A percentile compares a stretch with the other conserved stretches of the same genome.
These are phyloP conservation scores for Lindbergichthys nudifrons DNA, from an alignment of 2,797 vertebrate genomes.

Conservation along the genomic window DNA sequence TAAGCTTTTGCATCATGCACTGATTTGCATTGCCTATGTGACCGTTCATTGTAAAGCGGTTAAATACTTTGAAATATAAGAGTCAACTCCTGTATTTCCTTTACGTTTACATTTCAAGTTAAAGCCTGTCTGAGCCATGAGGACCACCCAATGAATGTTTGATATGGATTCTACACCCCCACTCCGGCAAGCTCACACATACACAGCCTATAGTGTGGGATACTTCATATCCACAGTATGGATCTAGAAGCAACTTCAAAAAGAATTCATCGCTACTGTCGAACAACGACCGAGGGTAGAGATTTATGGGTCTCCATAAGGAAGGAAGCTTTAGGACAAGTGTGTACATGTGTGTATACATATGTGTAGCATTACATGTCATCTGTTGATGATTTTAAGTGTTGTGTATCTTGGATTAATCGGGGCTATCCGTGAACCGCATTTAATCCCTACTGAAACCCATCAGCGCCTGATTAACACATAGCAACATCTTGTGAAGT, in stretches of 20 bases:
- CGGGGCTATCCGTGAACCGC: conserved; percentile 56
- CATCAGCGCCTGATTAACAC: neutral
- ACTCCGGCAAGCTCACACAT: neutral
- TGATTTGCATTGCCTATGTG: neutral
- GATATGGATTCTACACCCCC: conserved; percentile 21
- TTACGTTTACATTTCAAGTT: conserved; percentile 21
- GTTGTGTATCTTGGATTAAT: conserved; percentile 58
- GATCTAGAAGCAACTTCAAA: conserved; percentile 35
- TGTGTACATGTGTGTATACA: conserved; percentile 21
- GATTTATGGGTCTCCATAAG: conserved; percentile 23
- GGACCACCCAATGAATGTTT: conserved; percentile 46
- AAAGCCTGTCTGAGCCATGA: conserved; percentile 31
- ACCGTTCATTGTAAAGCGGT: neutral
- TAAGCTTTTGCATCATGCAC: neutral
- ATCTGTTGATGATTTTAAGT: conserved; percentile 51
- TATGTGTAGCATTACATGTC: conserved; percentile 37
- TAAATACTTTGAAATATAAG: neutral
- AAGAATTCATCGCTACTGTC: conserved; percentile 15
- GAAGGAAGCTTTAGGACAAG: conserved; percentile 36
- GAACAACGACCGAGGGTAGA: conserved; percentile 1
- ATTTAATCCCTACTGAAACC: conserved; percentile 33
- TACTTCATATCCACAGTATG: conserved; percentile 15
- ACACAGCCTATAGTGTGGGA: conserved; percentile 3
- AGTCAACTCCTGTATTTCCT: neutral
- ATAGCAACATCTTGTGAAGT: neutral